Evolutionary conservation across 2,113 vertebrate genomes (phyloP), one percentile per base, ranked within the genome.

Genomic region (Hiodon tergisus): DNA sequence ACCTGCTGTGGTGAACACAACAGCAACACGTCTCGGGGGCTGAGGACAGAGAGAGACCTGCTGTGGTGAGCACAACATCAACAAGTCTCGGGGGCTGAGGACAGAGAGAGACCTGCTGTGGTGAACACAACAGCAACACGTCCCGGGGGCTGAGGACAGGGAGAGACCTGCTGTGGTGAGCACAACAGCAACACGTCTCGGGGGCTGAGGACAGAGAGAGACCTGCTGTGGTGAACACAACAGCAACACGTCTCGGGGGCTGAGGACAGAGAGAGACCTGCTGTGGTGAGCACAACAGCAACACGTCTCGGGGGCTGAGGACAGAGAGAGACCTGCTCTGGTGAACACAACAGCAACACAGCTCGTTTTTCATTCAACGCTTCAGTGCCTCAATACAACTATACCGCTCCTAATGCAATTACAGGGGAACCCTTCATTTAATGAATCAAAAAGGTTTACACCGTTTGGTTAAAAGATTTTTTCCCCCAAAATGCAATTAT

Each of bases 1-100:
- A 91, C 31, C 31, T 31, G 31, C 31, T 31, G 1, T 31, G 31
- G 31, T 31, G 31, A 31, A 31, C 31, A 31, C 31, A 31, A 31
- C 31, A 31, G 70, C 97, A 99, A 98, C 86, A 98, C 76, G 96
- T 99, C 91, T 98, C 97, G 70, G 96, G 97, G 85, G 97, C 97
- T 98, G 82, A n/a, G 63, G 80, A 31, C 10, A 31, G 16, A 0
- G 31, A 67, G 79, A 83, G 78, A 69, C 78, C 61, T 17, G n/a
- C n/a, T n/a, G n/a, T n/a, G n/a, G n/a, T n/a, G n/a, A n/a, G n/a
- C n/a, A n/a, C n/a, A n/a, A n/a, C n/a, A n/a, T 54, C 97, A 99
- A 98, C 86, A 98, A 75, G 96, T 99, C 91, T 98, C 97, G 70
- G 96, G 97, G 85, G 97, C 97, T 98, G 82, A 14, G 63, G 80